Base-by-base conservation (phyloP, 2,888 invertebrate species). In the Scaptomyza tumidula region DNA sequence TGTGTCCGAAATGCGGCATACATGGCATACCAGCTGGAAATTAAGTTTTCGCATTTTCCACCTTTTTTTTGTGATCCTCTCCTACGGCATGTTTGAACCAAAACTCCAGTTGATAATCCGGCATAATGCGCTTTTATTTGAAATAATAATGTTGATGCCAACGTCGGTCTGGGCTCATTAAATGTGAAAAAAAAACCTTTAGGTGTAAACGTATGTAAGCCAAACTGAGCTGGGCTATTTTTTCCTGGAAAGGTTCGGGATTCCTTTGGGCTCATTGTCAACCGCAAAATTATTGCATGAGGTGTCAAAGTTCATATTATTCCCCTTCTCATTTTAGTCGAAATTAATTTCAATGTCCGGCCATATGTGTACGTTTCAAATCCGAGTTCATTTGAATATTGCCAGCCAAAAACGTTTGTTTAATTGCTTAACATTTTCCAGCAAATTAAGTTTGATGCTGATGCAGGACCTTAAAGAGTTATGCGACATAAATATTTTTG, bases 381-480 rank as follows among this genome's bases (percentile, higher is more conserved):
- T 71, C 63, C 45, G 65, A 75, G 73, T 79, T 9, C 29, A 46
- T 19, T 19, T 19, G 1, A 19, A 19, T 19, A 19, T 19, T 19
- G 19, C 19, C 19, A 10, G 11, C 33, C 35, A 7, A 35, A 35
- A 72, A 59, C 71, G 71, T 77, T 71, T 68, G 69, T 66, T 89
- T 90, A 91, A 91, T 91, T 91, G 89, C 86, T 75, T 67, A 89
- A 89, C 54, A 91, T 90, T 91, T 91, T 91, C 90, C 90, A 88
- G 90, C 80, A 91, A 91, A 91, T 91, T 91, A 91, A 91, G 89
- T 90, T 89, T 86, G 75, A 82, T 64, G 63, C 46, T 58, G 14
- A n/a, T 7, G 16, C 43, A 39, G 50, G 43, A 60, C 55, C 64
- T 77, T 74, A 68, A 85, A 70, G 65, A 70, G 65, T 58, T 71